These are phyloP conservation scores for Cataglyphis rosenhaueri DNA, from an alignment of 2,888 invertebrate species.

Conservation along the genomic window DNA sequence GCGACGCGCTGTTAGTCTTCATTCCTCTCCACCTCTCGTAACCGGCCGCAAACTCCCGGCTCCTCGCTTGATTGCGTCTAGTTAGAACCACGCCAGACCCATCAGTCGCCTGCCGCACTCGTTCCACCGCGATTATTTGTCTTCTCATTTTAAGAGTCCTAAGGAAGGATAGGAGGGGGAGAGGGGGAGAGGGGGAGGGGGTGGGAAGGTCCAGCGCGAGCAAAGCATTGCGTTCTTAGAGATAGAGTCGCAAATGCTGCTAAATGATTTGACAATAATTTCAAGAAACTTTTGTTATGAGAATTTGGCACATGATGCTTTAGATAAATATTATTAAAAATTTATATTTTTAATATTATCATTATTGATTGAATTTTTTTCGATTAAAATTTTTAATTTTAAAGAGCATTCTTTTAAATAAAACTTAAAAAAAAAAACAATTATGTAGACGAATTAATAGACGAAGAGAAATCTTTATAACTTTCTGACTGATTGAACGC, in stretches of 20 bases:
- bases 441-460: neutral
- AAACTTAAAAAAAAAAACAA: neutral
- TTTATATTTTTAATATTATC: neutral
- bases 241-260: slow-evolving; percentile 3
- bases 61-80: slow-evolving; percentile 84
- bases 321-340: neutral
- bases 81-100: slow-evolving; percentile 83
- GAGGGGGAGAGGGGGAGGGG: neutral
- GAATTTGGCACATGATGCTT: neutral
- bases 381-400: neutral
- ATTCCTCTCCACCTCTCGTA: slow-evolving; percentile 80
- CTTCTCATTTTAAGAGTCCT: slow-evolving; percentile 81
- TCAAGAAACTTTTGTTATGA: neutral
- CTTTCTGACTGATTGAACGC: slow-evolving; percentile 52
- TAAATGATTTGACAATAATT: neutral
- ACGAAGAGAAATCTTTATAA: slow-evolving; percentile 33
- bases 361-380: neutral
- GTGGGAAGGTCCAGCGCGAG: slow-evolving; percentile 53
- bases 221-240: slow-evolving; percentile 54
- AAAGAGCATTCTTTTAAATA: neutral
- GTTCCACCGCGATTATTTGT: slow-evolving; percentile 82
- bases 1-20: slow-evolving; percentile 85
- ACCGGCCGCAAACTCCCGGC: slow-evolving; percentile 79
- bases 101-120: slow-evolving; percentile 81
- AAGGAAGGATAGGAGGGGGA: slow-evolving; percentile 53